A percentile compares a stretch with the other conserved stretches of the same genome.
Conservation (phyloP, 2,113 vertebrate genomes). For the Anarrhichthys ocellatus region DNA sequence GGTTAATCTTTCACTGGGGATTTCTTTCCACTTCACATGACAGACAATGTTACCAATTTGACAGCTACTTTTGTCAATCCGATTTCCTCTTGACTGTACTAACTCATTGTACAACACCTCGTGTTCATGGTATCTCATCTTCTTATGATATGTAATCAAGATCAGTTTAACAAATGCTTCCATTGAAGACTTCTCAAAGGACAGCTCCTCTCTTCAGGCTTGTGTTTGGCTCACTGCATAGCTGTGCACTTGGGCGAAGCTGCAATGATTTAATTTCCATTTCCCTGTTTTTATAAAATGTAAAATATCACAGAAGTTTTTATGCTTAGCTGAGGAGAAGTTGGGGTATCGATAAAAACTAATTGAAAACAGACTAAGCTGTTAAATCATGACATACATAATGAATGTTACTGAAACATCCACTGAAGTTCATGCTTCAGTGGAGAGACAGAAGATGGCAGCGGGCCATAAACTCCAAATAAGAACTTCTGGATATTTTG, state of each 20-base stretch:
- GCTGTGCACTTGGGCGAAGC: background rate
- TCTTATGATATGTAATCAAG: slow-evolving; percentile 1
- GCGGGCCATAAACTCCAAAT: background rate
- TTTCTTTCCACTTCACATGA: background rate
- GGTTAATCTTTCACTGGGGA: background rate
- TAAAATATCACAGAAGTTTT: background rate
- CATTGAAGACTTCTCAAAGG: background rate
- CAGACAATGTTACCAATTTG: background rate
- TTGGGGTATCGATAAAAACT: background rate
- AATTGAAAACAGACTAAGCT: background rate
- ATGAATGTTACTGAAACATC: background rate
- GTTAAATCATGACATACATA: background rate
- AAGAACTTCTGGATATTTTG: background rate
- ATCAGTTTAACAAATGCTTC: background rate
- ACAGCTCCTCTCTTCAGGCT: background rate
- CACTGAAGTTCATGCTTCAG: background rate
- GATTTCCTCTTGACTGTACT: background rate
- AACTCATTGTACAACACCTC: background rate
- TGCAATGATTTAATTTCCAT: background rate
- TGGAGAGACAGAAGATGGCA: background rate
- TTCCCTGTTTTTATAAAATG: background rate
- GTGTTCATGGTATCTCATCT: background rate
- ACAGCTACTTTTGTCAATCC: background rate
- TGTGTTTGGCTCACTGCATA: background rate
- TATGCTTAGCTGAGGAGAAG: background rate